Base-by-base conservation (phyloP, 2,888 invertebrate genomes). In the Euproctis similis region DNA sequence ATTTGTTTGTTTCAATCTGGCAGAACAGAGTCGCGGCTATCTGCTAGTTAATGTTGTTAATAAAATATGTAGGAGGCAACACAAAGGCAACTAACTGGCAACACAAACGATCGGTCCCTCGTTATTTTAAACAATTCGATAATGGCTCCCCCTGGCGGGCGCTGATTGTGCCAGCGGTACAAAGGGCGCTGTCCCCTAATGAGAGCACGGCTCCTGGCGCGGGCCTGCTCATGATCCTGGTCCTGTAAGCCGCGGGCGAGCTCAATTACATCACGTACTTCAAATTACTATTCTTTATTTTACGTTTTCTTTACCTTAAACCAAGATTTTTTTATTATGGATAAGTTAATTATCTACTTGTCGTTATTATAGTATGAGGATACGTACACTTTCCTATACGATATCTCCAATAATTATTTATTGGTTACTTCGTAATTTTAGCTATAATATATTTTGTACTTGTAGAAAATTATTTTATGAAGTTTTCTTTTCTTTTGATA, bases 101-200 rank as follows among this genome's bases (percentile, higher is more conserved):
- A 56, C 48, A 59, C 60, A 58, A 58, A 57, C 59, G 56, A 42
- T 36, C 42, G 39, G 40, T 57, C 66, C 68, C 76, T 78, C 75
- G 76, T 80, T 77, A 80, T 75, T 81, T 80, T 81, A 80, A 80
- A 81, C 80, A 80, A 76, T 77, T 77, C 74, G 68, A 70, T 77
- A 76, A 77, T 70, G 74, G 75, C 56, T 56, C 53, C 60, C 60
- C 58, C 52, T 46, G 53, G 54, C 53, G 39, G 41, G 28, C 14
- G 28, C 67, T 70, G 74, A 70, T 73, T 71, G 71, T 60, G 58
- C 58, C 55, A 28, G n/a, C n/a, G 20, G 30, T 19, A 65, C 71
- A 67, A 67, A 72, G 72, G 70, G 59, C 60, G 53, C 49, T 40
- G 47, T 53, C 56, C 56, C 59, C 63, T 78, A 80, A 80, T 77